A percentile compares a stretch with the other conserved stretches of the same genome.
Conservation (phyloP, 64 coral and sea anemone genomes). For the Trachythela sp. region DNA sequence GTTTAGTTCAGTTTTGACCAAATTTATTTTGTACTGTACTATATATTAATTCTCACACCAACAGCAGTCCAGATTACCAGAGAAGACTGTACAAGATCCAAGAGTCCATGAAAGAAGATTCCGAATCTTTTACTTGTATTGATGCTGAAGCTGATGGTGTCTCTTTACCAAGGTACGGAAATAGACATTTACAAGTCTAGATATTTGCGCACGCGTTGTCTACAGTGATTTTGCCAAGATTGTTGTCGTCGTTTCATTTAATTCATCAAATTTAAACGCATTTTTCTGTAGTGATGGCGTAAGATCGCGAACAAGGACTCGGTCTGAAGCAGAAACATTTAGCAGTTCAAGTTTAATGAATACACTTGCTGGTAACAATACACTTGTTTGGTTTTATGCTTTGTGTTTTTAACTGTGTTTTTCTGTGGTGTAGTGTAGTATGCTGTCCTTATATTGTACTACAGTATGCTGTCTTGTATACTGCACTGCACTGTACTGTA, state of each 20-base stretch:
- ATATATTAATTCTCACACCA: neutral
- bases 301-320: neutral
- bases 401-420: too few relatives aligned
- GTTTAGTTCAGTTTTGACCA: neutral
- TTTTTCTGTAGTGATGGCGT: neutral
- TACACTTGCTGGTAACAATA: neutral
- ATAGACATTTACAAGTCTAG: neutral
- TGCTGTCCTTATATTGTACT: too few relatives aligned
- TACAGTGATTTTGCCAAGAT: too few relatives aligned
- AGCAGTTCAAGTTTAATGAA: neutral
- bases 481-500: too few relatives aligned
- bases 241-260: neutral
- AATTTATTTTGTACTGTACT: neutral
- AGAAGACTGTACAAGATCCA: neutral
- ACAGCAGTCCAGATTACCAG: slow-evolving; percentile 3
- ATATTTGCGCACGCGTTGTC: too few relatives aligned
- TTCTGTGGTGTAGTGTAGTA: too few relatives aligned
- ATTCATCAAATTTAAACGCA: neutral
- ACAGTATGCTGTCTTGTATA: too few relatives aligned
- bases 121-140: neutral
- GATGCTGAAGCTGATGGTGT: neutral
- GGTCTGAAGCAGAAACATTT: neutral
- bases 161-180: neutral
- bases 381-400: too few relatives aligned
- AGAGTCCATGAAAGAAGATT: neutral